Conservation (phyloP, 2,113 vertebrate species). For the Siphamia tubifer region DNA sequence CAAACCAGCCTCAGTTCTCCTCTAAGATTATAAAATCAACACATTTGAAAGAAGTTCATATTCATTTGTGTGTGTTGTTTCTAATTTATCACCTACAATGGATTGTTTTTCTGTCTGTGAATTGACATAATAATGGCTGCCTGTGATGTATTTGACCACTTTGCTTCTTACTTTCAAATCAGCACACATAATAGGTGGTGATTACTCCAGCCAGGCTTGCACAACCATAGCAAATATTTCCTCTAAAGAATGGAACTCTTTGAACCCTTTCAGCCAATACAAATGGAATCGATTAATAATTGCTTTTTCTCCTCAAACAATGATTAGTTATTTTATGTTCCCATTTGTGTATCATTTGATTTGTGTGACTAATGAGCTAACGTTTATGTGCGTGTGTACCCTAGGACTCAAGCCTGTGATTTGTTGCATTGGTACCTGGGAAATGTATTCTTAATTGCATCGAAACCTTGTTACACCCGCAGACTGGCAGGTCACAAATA, state of each 20-base stretch:
- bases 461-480: slow-evolving; percentile 68
- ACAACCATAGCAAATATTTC: slow-evolving; percentile 57
- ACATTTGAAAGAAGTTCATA: background rate
- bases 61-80: slow-evolving; percentile 16
- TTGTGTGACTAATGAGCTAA: slow-evolving; percentile 43
- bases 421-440: slow-evolving; percentile 59
- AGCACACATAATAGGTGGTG: slow-evolving; percentile 67
- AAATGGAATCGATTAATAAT: slow-evolving; percentile 73
- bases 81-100: slow-evolving; percentile 54
- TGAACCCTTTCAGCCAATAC: slow-evolving; percentile 56
- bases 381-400: slow-evolving; percentile 22
- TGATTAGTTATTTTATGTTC: slow-evolving; percentile 66
- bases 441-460: slow-evolving; percentile 75
- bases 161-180: slow-evolving; percentile 70
- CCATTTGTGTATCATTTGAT: slow-evolving; percentile 57
- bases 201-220: slow-evolving; percentile 50
- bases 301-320: slow-evolving; percentile 54
- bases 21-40: slow-evolving; percentile 43
- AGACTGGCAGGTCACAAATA: slow-evolving; percentile 76
- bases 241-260: slow-evolving; percentile 63
- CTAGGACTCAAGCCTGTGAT: slow-evolving; percentile 48
- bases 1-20: slow-evolving; percentile 4
- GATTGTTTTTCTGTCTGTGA: slow-evolving; percentile 55
- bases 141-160: slow-evolving; percentile 70
- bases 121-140: slow-evolving; percentile 64